phyloP scores from a whole-genome alignment of 2,113 vertebrate species.

The Aphyosemion australe region DNA sequence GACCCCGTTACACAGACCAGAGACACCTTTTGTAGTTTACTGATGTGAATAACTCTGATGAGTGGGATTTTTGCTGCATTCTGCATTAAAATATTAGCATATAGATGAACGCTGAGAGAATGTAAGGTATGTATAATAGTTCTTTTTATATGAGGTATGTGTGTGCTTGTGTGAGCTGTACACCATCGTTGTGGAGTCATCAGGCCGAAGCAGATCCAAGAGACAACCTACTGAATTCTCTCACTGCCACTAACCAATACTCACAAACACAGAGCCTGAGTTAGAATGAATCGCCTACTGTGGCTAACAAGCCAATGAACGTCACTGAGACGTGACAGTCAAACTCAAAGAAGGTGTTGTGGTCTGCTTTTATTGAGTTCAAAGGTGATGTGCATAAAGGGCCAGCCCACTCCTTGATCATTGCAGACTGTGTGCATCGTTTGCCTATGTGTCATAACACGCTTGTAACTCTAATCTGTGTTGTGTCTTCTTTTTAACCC shows the following conservation, averaged over 20 bases:
- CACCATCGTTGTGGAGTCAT: neutral
- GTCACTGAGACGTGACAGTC: neutral
- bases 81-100: too few species aligned
- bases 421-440: neutral
- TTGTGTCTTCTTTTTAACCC: neutral
- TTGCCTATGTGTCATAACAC: too few species aligned
- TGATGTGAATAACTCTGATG: too few species aligned
- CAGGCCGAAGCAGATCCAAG: constrained; percentile 8
- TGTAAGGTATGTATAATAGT: too few species aligned
- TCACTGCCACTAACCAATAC: neutral
- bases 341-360: neutral
- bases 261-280: neutral
- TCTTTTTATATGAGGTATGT: too few species aligned
- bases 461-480: too few species aligned
- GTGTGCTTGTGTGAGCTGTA: too few species aligned
- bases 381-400: constrained; percentile 13
- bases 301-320: neutral
- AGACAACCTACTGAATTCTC: constrained; percentile 23
- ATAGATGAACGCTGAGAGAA: too few species aligned
- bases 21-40: too few species aligned
- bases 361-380: constrained; percentile 1
- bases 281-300: neutral
- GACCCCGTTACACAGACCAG: neutral
- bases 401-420: neutral
- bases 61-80: too few species aligned